These are phyloP conservation scores for Panagrolaimus sp. DNA, from an alignment of 1,140 invertebrate species.

Conservation along the genomic window DNA sequence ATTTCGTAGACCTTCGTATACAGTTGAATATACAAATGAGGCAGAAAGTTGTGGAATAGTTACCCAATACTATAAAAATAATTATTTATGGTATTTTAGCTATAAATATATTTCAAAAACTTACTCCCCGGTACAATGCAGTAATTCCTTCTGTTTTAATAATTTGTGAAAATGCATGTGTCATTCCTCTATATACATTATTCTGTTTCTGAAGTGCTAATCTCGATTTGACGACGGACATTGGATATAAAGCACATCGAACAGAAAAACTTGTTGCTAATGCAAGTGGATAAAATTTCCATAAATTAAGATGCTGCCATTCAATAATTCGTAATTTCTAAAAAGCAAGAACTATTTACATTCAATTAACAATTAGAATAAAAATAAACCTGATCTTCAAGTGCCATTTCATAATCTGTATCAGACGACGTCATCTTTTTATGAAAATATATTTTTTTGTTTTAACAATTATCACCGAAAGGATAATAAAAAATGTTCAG, in stretches of 20 bases:
- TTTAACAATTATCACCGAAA: too few species aligned
- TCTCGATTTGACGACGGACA: slow-evolving; percentile 92
- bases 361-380: not conserved
- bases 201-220: slow-evolving; percentile 68
- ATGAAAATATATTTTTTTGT: not conserved
- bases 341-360: not conserved
- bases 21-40: slow-evolving; percentile 75
- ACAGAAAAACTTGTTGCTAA: slow-evolving; percentile 78
- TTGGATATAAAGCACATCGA: slow-evolving; percentile 81
- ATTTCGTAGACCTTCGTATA: slow-evolving; percentile 84
- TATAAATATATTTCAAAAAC: not conserved
- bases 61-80: slow-evolving; percentile 46
- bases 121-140: slow-evolving; percentile 71
- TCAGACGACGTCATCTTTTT: slow-evolving; percentile 28
- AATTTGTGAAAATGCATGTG: slow-evolving; percentile 85
- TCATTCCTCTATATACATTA: slow-evolving; percentile 56
- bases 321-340: slow-evolving; percentile 68
- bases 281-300: slow-evolving; percentile 77
- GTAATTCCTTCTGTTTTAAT: slow-evolving; percentile 75
- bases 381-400: slow-evolving; percentile 13
- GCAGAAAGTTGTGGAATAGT: slow-evolving; percentile 56
- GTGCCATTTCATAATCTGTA: slow-evolving; percentile 23
- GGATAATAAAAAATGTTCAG: not conserved
- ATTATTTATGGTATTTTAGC: too few species aligned
- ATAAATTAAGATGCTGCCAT: slow-evolving; percentile 97